These are phyloP conservation scores for Drosophila antonietae DNA, from an alignment of 2,888 invertebrate genomes.

Conservation along the genomic window DNA sequence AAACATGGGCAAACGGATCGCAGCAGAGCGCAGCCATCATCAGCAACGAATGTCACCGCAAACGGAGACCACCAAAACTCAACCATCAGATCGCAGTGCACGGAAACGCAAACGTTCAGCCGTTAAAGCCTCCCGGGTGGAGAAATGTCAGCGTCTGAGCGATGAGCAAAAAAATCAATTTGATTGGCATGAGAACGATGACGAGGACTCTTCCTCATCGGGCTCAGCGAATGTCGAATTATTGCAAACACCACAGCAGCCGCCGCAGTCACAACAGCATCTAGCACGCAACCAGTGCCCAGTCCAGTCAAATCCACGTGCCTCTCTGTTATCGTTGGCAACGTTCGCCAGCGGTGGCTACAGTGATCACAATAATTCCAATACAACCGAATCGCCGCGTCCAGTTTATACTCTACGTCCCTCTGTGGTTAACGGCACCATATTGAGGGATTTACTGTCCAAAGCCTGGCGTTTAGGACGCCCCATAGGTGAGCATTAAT, in stretches of 20 bases:
- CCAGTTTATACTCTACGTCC: constrained; percentile 86
- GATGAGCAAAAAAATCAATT: constrained; percentile 36
- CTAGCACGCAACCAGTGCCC: constrained; percentile 36
- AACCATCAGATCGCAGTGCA: constrained; percentile 64
- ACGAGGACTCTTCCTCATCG: constrained; percentile 80
- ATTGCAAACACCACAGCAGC: constrained; percentile 61
- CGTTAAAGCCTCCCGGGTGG: constrained; percentile 49
- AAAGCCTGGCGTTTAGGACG: constrained; percentile 95
- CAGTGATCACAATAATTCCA: constrained; percentile 66
- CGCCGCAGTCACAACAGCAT: constrained; percentile 12
- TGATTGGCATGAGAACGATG: constrained; percentile 81
- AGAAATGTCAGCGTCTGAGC: constrained; percentile 52
- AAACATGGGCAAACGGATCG: constrained; percentile 82
- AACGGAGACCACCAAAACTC: constrained; percentile 45
- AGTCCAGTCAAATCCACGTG: constrained; percentile 38
- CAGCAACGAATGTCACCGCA: constrained; percentile 37
- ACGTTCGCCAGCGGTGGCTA: constrained; percentile 57
- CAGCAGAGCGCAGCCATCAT: constrained; percentile 62
- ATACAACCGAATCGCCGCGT: constrained; percentile 82
- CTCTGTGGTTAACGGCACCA: constrained; percentile 88
- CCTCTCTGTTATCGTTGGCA: constrained; percentile 62
- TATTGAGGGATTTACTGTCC: constrained; percentile 91
- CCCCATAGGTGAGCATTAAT: constrained; percentile 89
- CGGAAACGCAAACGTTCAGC: constrained; percentile 80
- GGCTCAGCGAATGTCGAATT: constrained; percentile 57